Evolutionary conservation across 2,888 invertebrate genomes (phyloP), one percentile per base, ranked within the genome.

Genomic region (Autographa pulchrina): DNA sequence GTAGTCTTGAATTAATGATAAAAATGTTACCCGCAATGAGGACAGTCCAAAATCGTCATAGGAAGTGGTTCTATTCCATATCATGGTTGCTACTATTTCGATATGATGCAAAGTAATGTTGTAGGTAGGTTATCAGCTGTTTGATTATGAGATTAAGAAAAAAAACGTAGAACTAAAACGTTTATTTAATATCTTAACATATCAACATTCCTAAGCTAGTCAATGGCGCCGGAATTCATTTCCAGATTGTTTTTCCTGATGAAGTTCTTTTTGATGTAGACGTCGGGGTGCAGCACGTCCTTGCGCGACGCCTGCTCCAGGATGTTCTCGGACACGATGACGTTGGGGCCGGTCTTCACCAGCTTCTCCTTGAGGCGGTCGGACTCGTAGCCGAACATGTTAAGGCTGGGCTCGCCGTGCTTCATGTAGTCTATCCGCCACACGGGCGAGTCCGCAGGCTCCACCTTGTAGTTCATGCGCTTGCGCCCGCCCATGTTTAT

Each of bases 381-480:
- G 0, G 84, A 79, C 7, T 90, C 90, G 61, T 84, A 87, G 0
- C 80, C 87, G 18, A 92, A 89, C 78, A 89, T 82, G 77, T 92
- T 91, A 0, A 92, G 38, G 38, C 89, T 90, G 0, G 94, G 92
- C 9, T 93, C 92, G 0, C 94, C 94, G 65, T 94, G 95, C 76
- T 93, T 94, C 87, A 88, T 90, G 78, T 95, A 95, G 76, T 95
- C 95, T 67, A 95, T 94, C 65, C 93, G 83, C 95, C 95, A 95
- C 0, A 93, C 90, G 0, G 94, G 91, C 0, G 91, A 85, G 20
- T 93, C 88, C 0, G 80, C 83, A 0, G 90, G 86, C 7, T 92
- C 89, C 6, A 78, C 74, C 59, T 89, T 89, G 66, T 89, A 92
- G 65, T 77, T 77, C 0, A 70, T 31, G 25, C 85, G 86, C 14